These are phyloP conservation scores for Lucilia cuprina DNA, from an alignment of 1,140 invertebrate species.

Conservation along the genomic window DNA sequence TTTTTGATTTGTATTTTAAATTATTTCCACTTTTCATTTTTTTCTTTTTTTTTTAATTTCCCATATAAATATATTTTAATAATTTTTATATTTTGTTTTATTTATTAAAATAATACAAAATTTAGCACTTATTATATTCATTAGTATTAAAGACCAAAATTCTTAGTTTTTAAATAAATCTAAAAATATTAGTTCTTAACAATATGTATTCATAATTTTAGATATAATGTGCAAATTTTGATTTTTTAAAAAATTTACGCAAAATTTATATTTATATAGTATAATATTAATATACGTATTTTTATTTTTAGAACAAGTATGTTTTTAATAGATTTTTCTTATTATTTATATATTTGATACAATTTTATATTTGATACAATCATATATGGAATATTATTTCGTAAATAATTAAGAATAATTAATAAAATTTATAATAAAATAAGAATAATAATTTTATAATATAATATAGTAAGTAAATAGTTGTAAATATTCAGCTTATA, in stretches of 20 bases:
- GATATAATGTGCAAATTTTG: neutral
- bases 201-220: neutral
- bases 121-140: neutral
- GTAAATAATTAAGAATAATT: neutral
- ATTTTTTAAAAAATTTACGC: neutral
- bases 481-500: too few species aligned
- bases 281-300: neutral
- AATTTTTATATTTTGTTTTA: neutral
- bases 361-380: too few species aligned
- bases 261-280: too few species aligned
- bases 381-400: neutral
- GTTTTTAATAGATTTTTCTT: neutral
- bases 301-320: neutral
- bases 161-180: neutral
- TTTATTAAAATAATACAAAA: neutral
- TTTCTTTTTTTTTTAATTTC: neutral
- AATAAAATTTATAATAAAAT: neutral
- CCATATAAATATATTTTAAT: neutral
- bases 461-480: neutral
- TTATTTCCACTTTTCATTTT: neutral
- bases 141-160: neutral
- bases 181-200: too few species aligned
- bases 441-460: neutral
- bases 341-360: neutral
- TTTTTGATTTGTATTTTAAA: neutral